Base-by-base conservation (phyloP, 2,113 vertebrate species). In the Rana temporaria region DNA sequence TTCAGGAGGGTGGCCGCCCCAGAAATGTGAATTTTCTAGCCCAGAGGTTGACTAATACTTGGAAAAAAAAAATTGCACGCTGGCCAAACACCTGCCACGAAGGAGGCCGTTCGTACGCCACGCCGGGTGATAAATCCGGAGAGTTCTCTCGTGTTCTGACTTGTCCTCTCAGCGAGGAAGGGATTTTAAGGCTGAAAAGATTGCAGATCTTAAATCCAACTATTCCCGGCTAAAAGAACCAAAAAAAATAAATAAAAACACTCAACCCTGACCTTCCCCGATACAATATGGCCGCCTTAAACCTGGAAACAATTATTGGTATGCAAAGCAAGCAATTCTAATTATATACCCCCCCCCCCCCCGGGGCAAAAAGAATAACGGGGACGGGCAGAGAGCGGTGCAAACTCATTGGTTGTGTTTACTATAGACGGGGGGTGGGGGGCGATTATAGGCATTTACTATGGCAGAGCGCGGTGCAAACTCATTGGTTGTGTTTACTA, bases 1-100 rank as follows among this genome's bases (percentile, higher is more conserved):
- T 24, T 55, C 15, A 72, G 52, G 26, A 16, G 2, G 2, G 26
- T 72, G 55, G 53, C 68, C 68, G 24, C 68, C 53, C 42, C 26
- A 24, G 6, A 55, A 71, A 71, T 26, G 48, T 16, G 48, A 71
- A 56, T 16, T 55, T 71, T 71, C 53, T 48, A 56, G 69, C 69
- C 68, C 53, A 19, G 30, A 72, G 52, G 52, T 32, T 56, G 11
- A 72, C 69, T 56, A 56, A 32, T 26, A 56, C 20, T 24, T 72
- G 68, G 53, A 56, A 71, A n/a, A n/a, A n/a, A n/a, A n/a, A n/a
- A 56, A 22, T 30, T 56, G 48, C 14, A 72, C 20, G 26, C 69
- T 9, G 69, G 24, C 52, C 22, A 30, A 19, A 56, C 52, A 72
- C 69, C 69, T 72, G 69, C 48, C 24, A 56, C 11, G 48, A 55